Evolutionary conservation across 1,140 invertebrate genomes (phyloP).

Genomic region (fruit fly (Drosophila melanogaster)): Release_6_plus_ISO1_MT NT_033779.5:1898001-1898500

Average conservation of each 20-base stretch:
- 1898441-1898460: constrained; percentile 27
- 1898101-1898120: constrained; percentile 28
- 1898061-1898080: too few relatives aligned
- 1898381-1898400: constrained; percentile 4
- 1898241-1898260: constrained; percentile 56
- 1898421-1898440: constrained; percentile 32
- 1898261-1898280: constrained; percentile 60
- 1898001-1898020: neutral
- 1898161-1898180: constrained; percentile 54
- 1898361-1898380: constrained; percentile 5
- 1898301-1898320: constrained; percentile 16
- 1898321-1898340: constrained; percentile 30
- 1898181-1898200: constrained; percentile 64
- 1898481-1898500: constrained; percentile 67
- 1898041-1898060: neutral
- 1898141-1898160: constrained; percentile 15
- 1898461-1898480: constrained; percentile 17
- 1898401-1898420: constrained; percentile 40
- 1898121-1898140: constrained; percentile 36
- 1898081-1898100: neutral
- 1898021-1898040: neutral
- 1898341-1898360: neutral
- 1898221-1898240: constrained; percentile 34
- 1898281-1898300: neutral
- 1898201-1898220: constrained; percentile 64